A percentile compares a stretch with the other conserved stretches of the same genome.
phyloP scores from a whole-genome alignment of 2,888 invertebrate genomes.

The Halocaridina rubra region DNA sequence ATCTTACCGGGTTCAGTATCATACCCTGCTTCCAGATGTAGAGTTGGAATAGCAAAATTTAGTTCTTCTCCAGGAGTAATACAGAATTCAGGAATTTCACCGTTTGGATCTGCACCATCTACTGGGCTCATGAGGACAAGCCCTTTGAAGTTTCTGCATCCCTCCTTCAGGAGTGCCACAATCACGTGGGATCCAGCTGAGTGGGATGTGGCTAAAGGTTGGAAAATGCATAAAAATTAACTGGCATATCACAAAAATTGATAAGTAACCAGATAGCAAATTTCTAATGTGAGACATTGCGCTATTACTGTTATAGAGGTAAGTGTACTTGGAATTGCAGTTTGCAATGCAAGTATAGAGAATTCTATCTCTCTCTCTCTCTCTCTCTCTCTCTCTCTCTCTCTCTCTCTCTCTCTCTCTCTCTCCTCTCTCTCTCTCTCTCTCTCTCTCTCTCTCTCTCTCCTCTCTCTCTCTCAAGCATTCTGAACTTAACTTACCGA shows the following conservation, averaged over 20 bases:
- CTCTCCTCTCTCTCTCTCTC: background rate
- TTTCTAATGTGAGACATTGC: too few species aligned
- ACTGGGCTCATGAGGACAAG: slow-evolving; percentile 64
- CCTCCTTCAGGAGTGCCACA: slow-evolving; percentile 42
- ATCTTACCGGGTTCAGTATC: slow-evolving; percentile 62
- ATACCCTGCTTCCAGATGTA: slow-evolving; percentile 64
- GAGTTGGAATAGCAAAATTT: slow-evolving; percentile 64
- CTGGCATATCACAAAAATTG: background rate
- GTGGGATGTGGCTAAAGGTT: too few species aligned
- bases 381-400: background rate
- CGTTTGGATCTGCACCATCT: slow-evolving; percentile 65
- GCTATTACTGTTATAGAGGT: too few species aligned
- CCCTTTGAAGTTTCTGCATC: slow-evolving; percentile 64
- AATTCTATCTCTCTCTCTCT: too few species aligned
- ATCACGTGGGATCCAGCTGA: slow-evolving; percentile 60
- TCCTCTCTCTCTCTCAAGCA: background rate
- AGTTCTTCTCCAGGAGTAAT: slow-evolving; percentile 64
- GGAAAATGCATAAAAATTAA: too few species aligned
- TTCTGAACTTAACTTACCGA: background rate
- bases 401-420: background rate
- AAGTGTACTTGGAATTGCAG: too few species aligned
- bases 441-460: background rate
- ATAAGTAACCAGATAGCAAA: too few species aligned
- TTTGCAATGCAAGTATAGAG: too few species aligned
- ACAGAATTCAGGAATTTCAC: slow-evolving; percentile 62